Base-by-base conservation (phyloP, 2,797 vertebrate species). In the Streptopelia turtur region DNA sequence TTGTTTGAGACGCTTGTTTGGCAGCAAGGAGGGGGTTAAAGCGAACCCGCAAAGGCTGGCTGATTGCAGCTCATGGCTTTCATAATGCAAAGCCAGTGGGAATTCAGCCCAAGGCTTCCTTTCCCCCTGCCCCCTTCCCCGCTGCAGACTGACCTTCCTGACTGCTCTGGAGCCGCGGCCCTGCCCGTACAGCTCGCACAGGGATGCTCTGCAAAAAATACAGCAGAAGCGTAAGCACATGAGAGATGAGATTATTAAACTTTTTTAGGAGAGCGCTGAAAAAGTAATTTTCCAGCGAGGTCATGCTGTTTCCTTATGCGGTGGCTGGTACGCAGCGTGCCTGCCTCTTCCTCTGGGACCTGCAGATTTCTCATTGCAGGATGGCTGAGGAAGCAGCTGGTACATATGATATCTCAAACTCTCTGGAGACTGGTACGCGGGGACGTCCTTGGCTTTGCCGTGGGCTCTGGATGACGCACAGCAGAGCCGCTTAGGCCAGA, bases 21-120 rank as follows among this genome's bases (percentile, higher is more conserved):
- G 28, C 85, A 74, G 95, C 68, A 50, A 77, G 64, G 81, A 93
- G 22, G 13, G 95, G 93, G 96, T 97, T 96, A 96, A 97, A 94
- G 77, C 4, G 1, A 83, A 30, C 72, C 64, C 10, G 1, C 10
- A 50, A 69, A 85, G 61, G 57, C 90, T 92, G 91, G 60, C 88
- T 94, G 93, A 83, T 94, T 77, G 75, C 91, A 78, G 88, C 90
- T 97, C 77, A 33, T 72, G 90, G 90, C 94, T 96, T 96, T 95
- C 95, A 93, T 93, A 95, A 95, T 87, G 90, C 59, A 89, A 77
- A 91, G 45, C 85, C 41, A 25, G 52, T 96, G 91, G 96, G 96
- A 96, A 96, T 94, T 95, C 50, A 83, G 93, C 78, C 6, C 23
- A 92, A 85, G 71, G 65, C 89, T 87, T 75, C 21, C 0, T 81